Percentiles rank a stretch among this genome's conserved stretches.
phyloP scores from a whole-genome alignment of 2,888 invertebrate species.

The Stenodera caucasica region DNA sequence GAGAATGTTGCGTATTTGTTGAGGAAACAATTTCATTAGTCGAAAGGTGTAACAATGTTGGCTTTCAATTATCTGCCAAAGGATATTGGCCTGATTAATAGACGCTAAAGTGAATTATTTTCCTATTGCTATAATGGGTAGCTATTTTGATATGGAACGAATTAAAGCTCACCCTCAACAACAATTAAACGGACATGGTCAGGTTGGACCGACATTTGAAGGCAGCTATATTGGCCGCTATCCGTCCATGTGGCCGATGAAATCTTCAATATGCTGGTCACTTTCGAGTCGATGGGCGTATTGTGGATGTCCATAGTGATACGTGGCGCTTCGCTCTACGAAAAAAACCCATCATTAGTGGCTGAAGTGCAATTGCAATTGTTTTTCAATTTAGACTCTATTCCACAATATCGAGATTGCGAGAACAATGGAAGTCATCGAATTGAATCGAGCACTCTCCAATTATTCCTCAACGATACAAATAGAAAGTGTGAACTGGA shows the following conservation, averaged over 20 bases:
- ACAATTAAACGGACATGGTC: slow-evolving; percentile 65
- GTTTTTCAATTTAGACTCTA: too few relatives aligned
- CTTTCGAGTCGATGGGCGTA: slow-evolving; percentile 57
- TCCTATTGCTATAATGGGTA: not conserved
- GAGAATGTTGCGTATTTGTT: not conserved
- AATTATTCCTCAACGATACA: too few relatives aligned
- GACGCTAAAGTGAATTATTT: slow-evolving; percentile 2
- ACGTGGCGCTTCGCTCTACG: slow-evolving; percentile 59
- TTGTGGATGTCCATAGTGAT: slow-evolving; percentile 68
- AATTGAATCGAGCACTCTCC: too few relatives aligned
- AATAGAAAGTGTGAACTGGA: too few relatives aligned
- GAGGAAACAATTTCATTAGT: not conserved
- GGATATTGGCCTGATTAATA: slow-evolving; percentile 1
- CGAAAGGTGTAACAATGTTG: not conserved
- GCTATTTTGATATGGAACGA: slow-evolving; percentile 3
- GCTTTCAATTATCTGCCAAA: not conserved
- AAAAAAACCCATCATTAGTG: not conserved
- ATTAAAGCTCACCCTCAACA: slow-evolving; percentile 61
- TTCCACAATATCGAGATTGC: too few relatives aligned
- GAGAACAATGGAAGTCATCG: too few relatives aligned
- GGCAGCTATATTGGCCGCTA: slow-evolving; percentile 67
- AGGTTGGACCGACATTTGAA: slow-evolving; percentile 62
- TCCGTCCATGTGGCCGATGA: slow-evolving; percentile 60
- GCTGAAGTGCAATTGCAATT: too few relatives aligned
- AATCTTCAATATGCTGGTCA: slow-evolving; percentile 64